Conservation (phyloP, 2,113 vertebrate genomes). For the Recurvirostra avosetta region DNA sequence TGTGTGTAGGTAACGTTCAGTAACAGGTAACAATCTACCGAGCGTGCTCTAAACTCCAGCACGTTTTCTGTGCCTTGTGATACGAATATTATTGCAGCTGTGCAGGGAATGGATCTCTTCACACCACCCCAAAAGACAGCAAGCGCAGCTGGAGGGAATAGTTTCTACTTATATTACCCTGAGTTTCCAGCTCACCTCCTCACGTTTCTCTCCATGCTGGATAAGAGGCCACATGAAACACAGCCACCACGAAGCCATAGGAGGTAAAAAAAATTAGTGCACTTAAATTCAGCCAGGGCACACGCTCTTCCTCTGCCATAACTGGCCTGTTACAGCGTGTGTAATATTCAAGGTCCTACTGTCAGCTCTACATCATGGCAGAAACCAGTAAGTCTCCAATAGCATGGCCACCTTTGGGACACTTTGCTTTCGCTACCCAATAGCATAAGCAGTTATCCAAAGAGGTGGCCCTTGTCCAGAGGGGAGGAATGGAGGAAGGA, state of each 20-base stretch:
- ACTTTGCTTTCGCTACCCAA: background rate
- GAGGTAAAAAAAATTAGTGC: background rate
- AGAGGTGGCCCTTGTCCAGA: background rate
- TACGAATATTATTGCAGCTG: background rate
- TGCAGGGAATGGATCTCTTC: background rate
- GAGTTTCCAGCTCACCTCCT: background rate
- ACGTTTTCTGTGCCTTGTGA: accelerated
- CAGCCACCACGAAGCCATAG: background rate
- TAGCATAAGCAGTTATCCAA: background rate
- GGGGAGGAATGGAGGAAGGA: accelerated
- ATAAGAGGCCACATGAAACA: background rate
- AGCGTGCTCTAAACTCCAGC: background rate
- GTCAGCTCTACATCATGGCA: background rate
- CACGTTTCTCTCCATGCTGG: background rate
- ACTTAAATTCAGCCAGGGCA: background rate
- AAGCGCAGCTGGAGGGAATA: background rate
- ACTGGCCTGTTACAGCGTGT: accelerated
- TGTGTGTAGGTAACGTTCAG: background rate
- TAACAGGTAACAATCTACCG: background rate
- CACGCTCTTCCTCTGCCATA: background rate
- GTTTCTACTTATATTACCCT: background rate
- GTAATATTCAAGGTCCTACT: background rate
- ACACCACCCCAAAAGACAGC: background rate
- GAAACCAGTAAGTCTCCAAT: background rate
- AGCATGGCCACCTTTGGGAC: background rate